Evolutionary conservation across 2,888 invertebrate species (phyloP).

Genomic region (Harpagoxenus sublaevis): DNA sequence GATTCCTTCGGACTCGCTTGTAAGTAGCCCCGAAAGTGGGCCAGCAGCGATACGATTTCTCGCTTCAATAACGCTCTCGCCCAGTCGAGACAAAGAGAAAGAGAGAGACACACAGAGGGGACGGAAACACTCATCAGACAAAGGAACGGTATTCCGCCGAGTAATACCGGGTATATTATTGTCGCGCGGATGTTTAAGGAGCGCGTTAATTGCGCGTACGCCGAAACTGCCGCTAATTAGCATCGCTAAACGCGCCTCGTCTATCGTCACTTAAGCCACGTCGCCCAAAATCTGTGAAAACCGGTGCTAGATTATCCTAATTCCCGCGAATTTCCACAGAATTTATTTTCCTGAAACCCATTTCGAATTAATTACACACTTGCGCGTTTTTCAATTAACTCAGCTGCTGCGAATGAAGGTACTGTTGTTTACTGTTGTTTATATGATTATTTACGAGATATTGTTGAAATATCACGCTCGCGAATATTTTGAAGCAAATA

Average conservation of each 20-base stretch:
- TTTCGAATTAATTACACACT: neutral
- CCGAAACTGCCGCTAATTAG: constrained; percentile 67
- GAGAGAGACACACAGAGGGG: neutral
- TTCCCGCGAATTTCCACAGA: constrained; percentile 28
- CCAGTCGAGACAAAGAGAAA: constrained; percentile 20
- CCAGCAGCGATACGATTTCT: constrained; percentile 40
- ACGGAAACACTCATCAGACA: constrained; percentile 34
- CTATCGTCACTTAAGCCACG: constrained; percentile 27
- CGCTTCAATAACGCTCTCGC: constrained; percentile 44
- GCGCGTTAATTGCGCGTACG: constrained; percentile 61
- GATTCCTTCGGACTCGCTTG: constrained; percentile 31
- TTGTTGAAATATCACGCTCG: constrained; percentile 4
- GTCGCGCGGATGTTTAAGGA: constrained; percentile 30
- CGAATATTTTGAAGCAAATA: neutral
- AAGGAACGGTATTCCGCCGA: constrained; percentile 33
- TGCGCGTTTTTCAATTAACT: constrained; percentile 10
- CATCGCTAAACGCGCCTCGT: constrained; percentile 33
- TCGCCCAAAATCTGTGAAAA: constrained; percentile 32
- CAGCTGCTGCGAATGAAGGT: neutral
- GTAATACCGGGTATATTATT: constrained; percentile 28
- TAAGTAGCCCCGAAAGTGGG: constrained; percentile 39
- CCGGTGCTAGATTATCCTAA: constrained; percentile 4
- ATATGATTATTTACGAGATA: neutral
- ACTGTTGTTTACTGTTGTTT: neutral
- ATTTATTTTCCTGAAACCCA: constrained; percentile 12